Evolutionary conservation across 2,797 vertebrate species (phyloP).

Genomic region (Darevskia mixta): DNA sequence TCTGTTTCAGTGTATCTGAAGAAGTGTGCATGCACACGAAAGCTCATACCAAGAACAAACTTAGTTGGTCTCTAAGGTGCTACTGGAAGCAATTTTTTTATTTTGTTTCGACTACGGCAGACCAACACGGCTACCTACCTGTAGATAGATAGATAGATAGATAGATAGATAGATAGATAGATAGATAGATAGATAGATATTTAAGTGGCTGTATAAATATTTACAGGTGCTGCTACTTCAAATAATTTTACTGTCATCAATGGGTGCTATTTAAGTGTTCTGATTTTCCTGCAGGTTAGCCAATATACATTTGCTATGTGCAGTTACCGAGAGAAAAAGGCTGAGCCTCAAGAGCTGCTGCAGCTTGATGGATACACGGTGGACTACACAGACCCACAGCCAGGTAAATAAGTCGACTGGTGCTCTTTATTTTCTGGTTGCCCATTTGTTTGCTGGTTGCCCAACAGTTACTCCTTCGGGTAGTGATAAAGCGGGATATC

Average conservation of each 20-base stretch:
- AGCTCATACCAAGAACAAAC: no score
- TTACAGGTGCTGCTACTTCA: conserved; percentile 13
- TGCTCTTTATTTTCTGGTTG: background rate
- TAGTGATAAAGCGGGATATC: no score
- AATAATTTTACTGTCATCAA: conserved; percentile 34
- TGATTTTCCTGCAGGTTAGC: conserved; percentile 88
- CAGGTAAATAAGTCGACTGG: conserved; percentile 80
- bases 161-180: no score
- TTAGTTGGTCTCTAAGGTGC: no score
- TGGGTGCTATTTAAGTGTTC: conserved; percentile 66
- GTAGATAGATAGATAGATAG: no score
- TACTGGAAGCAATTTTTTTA: no score
- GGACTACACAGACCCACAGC: conserved; percentile 97
- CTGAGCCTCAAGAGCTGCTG: conserved; percentile 95
- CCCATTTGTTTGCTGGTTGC: background rate
- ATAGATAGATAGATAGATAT: no score
- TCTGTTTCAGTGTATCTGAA: no score
- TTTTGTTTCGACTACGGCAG: no score
- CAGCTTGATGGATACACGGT: conserved; percentile 97
- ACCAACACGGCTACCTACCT: no score
- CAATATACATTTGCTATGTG: conserved; percentile 99
- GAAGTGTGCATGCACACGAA: no score
- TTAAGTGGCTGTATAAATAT: accelerated
- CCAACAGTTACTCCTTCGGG: background rate
- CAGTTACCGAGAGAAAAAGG: conserved; percentile 98